Conservation (phyloP, 2,888 invertebrate genomes). For the Priocnemis perturbator region DNA sequence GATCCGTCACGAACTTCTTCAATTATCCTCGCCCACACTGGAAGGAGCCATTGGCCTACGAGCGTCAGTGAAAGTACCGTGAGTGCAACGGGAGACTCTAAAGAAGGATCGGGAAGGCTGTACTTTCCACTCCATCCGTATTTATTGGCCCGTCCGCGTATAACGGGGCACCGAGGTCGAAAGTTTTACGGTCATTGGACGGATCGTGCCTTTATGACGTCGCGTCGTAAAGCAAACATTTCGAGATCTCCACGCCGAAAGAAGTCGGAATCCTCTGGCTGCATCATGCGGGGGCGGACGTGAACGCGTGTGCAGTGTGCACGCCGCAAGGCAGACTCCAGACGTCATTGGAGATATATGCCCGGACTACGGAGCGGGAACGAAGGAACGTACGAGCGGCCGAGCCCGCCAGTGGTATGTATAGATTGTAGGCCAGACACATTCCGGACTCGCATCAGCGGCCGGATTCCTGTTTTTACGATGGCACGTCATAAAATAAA, state of each 20-base stretch:
- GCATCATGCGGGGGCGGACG: not conserved
- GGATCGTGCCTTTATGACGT: constrained; percentile 55
- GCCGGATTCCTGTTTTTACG: constrained; percentile 35
- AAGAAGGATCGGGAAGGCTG: not conserved
- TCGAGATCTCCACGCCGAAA: constrained; percentile 21
- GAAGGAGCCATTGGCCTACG: no score
- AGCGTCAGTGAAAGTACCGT: no score
- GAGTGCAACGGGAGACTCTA: not conserved
- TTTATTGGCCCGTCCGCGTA: constrained; percentile 39
- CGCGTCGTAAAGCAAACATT: constrained; percentile 53
- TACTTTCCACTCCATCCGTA: constrained; percentile 37
- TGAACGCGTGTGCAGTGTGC: no score
- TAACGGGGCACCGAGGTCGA: constrained; percentile 32
- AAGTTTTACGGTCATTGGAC: constrained; percentile 59
- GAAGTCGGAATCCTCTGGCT: not conserved
- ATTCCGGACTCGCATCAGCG: constrained; percentile 29
- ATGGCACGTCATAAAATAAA: constrained; percentile 38
- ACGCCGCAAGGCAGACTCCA: not conserved
- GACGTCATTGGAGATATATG: not conserved
- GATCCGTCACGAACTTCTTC: no score
- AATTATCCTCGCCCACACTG: no score
- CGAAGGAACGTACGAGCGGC: no score
- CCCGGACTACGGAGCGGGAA: not conserved
- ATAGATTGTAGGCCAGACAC: constrained; percentile 3
- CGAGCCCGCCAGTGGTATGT: no score